Evolutionary conservation across 1,140 invertebrate genomes (phyloP).

Genomic region (Drosophila navojoa): DNA sequence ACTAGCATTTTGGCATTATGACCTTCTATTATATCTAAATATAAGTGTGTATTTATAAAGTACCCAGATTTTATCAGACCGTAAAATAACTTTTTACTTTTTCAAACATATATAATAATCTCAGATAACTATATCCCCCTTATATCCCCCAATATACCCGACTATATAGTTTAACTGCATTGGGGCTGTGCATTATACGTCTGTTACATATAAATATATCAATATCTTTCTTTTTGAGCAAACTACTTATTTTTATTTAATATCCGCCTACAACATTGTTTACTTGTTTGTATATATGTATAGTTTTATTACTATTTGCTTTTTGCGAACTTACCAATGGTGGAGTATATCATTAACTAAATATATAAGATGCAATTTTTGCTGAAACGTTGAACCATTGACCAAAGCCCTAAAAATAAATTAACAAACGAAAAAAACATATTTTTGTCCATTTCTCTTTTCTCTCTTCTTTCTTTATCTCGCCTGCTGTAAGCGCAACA

Average conservation of each 20-base stretch:
- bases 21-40: background rate
- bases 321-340: constrained; percentile 92
- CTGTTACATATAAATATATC: no score
- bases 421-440: constrained; percentile 80
- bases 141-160: no score
- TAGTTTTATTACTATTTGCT: constrained; percentile 14
- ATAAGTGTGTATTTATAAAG: no score
- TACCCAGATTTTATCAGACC: no score
- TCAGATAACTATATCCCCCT: no score
- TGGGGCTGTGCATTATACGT: no score
- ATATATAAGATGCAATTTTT: constrained; percentile 98
- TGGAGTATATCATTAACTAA: constrained; percentile 98
- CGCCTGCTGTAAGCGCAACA: constrained; percentile 30
- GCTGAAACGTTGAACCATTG: constrained; percentile 91
- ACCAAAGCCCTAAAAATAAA: constrained; percentile 89
- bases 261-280: background rate
- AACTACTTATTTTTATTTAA: no score
- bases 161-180: no score
- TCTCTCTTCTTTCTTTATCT: constrained; percentile 32
- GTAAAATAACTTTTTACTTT: background rate
- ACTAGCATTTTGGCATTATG: no score
- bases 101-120: no score
- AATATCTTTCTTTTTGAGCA: no score
- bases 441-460: constrained; percentile 61
- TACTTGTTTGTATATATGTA: background rate